Base-by-base conservation (phyloP, 2,113 vertebrate species). In the Nesoenas mayeri region DNA sequence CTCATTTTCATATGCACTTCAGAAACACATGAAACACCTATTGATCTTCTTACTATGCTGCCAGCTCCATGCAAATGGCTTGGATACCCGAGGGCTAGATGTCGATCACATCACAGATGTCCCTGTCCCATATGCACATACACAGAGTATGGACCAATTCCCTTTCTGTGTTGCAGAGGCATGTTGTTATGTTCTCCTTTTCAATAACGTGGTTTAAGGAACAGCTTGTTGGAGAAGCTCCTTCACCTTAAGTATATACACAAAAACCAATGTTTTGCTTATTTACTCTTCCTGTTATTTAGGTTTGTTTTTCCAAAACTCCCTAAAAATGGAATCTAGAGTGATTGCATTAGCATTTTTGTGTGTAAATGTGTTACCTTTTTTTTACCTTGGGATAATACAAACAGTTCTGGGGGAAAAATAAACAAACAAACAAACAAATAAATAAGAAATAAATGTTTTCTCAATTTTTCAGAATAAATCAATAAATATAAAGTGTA, bases 191-290 rank as follows among this genome's bases (percentile, higher is more conserved):
- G 6, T 31, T 51, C 25, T 48, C 15, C 18, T 57, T 61, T 57
- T 44, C 3, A 1, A 20, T 17, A 83, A 64, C 0, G 0, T 7
- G 6, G 5, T 26, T 47, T 24, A 69, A 78, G 12, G 66, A 73
- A 79, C 5, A 15, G 7, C 2, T 75, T 57, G 12, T 44, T 71
- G 36, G 40, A 80, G 15, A 80, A 51, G 16, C 3, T n/a, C 7
- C 44, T 73, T 73, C 32, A n/a, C 5, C 44, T 51, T 72, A 62
- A 72, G 48, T 20, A 61, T 15, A 11, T 0, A 8, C 7, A n/a
- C 6, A 26, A 65, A 26, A 31, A 48, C 4, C 4, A 12, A 15
- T 5, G 3, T 2, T 22, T 82, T 69, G 6, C 3, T 53, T 88
- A 53, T 82, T 53, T 14, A 12, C 58, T 51, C 19, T 42, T 61